Percentiles rank a stretch among this genome's conserved stretches.
Conservation (phyloP, 2,797 vertebrate genomes). For the Pangasius krempfi region DNA sequence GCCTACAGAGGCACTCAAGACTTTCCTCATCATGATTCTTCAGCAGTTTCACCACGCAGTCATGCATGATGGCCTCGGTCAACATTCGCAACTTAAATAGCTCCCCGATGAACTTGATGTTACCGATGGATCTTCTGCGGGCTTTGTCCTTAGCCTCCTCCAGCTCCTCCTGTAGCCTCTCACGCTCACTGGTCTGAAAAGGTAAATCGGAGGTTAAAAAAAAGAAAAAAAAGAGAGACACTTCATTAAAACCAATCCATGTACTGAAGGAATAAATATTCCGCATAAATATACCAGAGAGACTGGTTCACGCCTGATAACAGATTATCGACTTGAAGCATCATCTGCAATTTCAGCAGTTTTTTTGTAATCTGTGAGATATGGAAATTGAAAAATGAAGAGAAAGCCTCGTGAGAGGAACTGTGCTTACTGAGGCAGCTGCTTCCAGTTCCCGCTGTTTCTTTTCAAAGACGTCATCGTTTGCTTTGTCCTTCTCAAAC, state of each 20-base stretch:
- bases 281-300: not conserved
- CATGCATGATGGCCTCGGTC: constrained; percentile 88
- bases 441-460: constrained; percentile 86
- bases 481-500: constrained; percentile 88
- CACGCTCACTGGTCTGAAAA: constrained; percentile 78
- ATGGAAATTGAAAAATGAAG: constrained; percentile 12
- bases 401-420: not conserved
- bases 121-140: constrained; percentile 84
- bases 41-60: constrained; percentile 86
- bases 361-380: constrained; percentile 7
- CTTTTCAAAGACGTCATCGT: constrained; percentile 86
- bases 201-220: not conserved
- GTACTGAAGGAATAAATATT: not conserved
- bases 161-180: constrained; percentile 82
- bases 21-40: constrained; percentile 88
- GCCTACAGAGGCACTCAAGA: constrained; percentile 84
- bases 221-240: not conserved
- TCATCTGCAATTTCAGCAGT: constrained; percentile 18
- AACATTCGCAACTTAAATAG: constrained; percentile 89
- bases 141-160: constrained; percentile 88
- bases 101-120: constrained; percentile 88
- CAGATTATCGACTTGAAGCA: constrained; percentile 19
- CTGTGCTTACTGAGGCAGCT: constrained; percentile 61
- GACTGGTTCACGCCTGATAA: not conserved
- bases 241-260: not conserved